Evolutionary conservation across 1,140 invertebrate species (phyloP), one percentile per base, ranked within the genome.

Genomic region (Acromyrmex charruanus): DNA sequence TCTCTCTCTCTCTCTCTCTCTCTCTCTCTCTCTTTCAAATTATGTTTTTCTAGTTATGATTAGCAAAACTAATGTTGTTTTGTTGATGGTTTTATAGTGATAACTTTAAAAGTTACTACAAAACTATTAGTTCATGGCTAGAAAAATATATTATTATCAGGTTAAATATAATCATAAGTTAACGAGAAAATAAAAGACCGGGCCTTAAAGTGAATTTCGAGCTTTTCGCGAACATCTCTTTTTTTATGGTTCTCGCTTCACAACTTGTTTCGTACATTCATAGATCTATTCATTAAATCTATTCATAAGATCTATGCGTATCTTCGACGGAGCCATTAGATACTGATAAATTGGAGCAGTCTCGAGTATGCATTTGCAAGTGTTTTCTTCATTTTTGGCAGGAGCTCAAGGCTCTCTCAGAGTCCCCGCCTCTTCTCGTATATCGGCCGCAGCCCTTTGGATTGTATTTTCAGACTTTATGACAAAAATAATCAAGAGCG

Each of bases 381-480:
- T 87, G 90, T 94, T 94, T 94, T 95, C 92, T 89, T 93, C 93
- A 94, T 94, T 94, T 92, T 93, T 95, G 94, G 94, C 94, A 94
- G 79, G 61, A 68, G 82, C 92, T 94, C 93, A 94, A 95, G 94
- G 94, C 91, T 93, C 81, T 91, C 81, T 85, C 81, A 79, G 74
- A 85, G 58, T 14, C 31, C 80, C 85, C 63, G 69, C 77, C 86
- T 68, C 86, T 85, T 75, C 61, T 85, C 68, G 77, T 49, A 75
- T 77, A 75, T 72, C 80, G 65, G 66, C 85, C 58, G 68, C 79
- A 87, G 90, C 93, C 94, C 94, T 94, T 93, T 82, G 77, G 68
- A 81, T 87, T 89, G 87, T 95, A 95, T 95, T 95, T 95, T 95
- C 88, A 90, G 94, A 94, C 90, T 93, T 95, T 93, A 93, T 92